Conservation (phyloP, 1,140 invertebrate species). For the Neelides sp. region DNA sequence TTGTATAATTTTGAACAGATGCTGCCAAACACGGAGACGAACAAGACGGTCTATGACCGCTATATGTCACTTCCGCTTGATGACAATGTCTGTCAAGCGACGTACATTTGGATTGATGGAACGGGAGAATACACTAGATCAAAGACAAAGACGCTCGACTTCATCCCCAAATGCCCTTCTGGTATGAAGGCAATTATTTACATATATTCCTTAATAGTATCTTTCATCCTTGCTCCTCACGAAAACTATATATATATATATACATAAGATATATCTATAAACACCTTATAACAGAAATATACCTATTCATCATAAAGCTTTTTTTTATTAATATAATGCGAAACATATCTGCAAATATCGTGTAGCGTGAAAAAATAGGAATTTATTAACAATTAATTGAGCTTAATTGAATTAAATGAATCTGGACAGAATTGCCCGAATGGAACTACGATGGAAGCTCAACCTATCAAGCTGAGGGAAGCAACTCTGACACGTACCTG, state of each 20-base stretch:
- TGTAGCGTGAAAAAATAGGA: too few species aligned
- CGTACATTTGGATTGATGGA: constrained; percentile 93
- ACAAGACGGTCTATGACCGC: constrained; percentile 55
- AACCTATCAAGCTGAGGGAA: constrained; percentile 36
- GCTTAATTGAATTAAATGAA: too few species aligned
- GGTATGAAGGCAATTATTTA: background rate
- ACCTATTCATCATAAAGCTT: background rate
- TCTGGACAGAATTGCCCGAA: constrained; percentile 42
- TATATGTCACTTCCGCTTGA: constrained; percentile 64
- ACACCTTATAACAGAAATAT: background rate
- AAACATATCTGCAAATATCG: too few species aligned
- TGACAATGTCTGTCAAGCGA: constrained; percentile 60
- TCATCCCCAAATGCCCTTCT: background rate
- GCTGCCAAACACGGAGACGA: constrained; percentile 50
- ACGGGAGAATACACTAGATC: constrained; percentile 35
- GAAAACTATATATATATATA: background rate
- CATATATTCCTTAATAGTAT: background rate
- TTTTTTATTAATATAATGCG: constrained; percentile 2
- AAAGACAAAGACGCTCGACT: constrained; percentile 5
- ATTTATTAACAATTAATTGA: too few species aligned
- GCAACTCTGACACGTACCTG: constrained; percentile 53
- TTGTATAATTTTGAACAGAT: too few species aligned
- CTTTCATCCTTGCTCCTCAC: too few species aligned
- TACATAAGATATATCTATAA: background rate
- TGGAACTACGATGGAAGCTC: constrained; percentile 56